These are phyloP conservation scores for Leptoclinus maculatus DNA, from an alignment of 2,797 vertebrate genomes.

Conservation along the genomic window DNA sequence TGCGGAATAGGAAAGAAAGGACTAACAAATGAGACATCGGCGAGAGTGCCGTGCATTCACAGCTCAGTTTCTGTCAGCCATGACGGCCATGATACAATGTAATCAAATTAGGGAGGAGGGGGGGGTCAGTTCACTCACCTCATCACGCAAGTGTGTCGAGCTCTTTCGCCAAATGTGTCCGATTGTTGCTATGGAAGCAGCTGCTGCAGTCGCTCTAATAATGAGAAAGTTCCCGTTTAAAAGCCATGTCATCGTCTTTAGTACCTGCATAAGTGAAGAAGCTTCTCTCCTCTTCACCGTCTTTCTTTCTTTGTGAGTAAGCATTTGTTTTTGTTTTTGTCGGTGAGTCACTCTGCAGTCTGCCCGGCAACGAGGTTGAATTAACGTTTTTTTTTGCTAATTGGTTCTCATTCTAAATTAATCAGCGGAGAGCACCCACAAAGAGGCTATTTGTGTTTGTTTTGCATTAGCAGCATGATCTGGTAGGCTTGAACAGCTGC, in stretches of 20 bases:
- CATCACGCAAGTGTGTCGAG: not conserved
- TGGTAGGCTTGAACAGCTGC: not conserved
- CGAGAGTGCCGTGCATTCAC: not conserved
- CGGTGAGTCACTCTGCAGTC: not conserved
- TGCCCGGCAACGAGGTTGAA: not conserved
- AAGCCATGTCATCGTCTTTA: not conserved
- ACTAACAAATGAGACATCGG: slow-evolving; percentile 40
- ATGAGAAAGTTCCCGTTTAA: not conserved
- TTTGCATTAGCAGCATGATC: not conserved
- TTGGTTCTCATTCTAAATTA: not conserved
- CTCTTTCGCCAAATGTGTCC: not conserved
- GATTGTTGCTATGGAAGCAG: not conserved
- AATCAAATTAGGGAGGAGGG: slow-evolving; percentile 28
- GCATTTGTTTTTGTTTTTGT: too few species aligned
- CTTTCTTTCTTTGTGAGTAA: not conserved
- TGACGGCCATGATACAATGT: not conserved
- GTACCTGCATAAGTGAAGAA: not conserved
- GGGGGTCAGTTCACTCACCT: not conserved
- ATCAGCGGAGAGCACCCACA: not conserved
- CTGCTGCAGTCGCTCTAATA: not conserved
- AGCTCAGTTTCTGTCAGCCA: not conserved
- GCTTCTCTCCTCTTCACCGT: not conserved
- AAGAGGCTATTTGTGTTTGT: not conserved
- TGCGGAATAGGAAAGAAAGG: slow-evolving; percentile 30
- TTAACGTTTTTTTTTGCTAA: not conserved